These are phyloP conservation scores for Andrena bicolor DNA, from an alignment of 2,888 invertebrate genomes.

Conservation along the genomic window DNA sequence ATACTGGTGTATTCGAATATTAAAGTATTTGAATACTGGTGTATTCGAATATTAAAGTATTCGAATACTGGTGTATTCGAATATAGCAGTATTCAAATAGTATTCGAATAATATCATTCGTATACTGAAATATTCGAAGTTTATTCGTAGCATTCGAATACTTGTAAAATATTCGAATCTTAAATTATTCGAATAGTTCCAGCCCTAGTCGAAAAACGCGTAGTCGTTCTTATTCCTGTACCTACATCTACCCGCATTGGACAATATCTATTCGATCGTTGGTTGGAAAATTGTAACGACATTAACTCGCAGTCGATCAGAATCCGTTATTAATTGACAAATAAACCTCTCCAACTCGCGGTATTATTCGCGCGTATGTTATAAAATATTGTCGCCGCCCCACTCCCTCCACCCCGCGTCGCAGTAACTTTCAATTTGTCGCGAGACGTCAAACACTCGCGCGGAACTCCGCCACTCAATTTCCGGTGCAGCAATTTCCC, in stretches of 20 bases:
- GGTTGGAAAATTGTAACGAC: not conserved
- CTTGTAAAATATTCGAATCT: too few species aligned
- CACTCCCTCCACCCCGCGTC: not conserved
- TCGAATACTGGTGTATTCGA: too few species aligned
- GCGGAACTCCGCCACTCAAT: slow-evolving; percentile 53
- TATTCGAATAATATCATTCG: too few species aligned
- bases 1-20: too few species aligned
- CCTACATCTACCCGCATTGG: too few species aligned
- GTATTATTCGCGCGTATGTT: slow-evolving; percentile 16
- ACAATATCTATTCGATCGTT: not conserved
- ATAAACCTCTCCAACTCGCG: not conserved
- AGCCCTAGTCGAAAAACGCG: too few species aligned
- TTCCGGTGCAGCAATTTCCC: slow-evolving; percentile 62
- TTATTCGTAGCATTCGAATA: too few species aligned
- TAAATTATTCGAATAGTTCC: too few species aligned
- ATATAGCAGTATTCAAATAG: too few species aligned
- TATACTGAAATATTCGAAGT: too few species aligned
- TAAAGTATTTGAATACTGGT: too few species aligned
- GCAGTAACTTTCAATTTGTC: slow-evolving; percentile 54
- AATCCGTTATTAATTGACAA: slow-evolving; percentile 9
- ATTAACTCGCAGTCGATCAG: slow-evolving; percentile 1
- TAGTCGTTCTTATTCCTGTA: not conserved
- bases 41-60: too few species aligned
- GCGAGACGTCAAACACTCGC: slow-evolving; percentile 55
- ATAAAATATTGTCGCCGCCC: slow-evolving; percentile 30